These are phyloP conservation scores for Electrona antarctica DNA, from an alignment of 2,113 vertebrate species.

Conservation along the genomic window DNA sequence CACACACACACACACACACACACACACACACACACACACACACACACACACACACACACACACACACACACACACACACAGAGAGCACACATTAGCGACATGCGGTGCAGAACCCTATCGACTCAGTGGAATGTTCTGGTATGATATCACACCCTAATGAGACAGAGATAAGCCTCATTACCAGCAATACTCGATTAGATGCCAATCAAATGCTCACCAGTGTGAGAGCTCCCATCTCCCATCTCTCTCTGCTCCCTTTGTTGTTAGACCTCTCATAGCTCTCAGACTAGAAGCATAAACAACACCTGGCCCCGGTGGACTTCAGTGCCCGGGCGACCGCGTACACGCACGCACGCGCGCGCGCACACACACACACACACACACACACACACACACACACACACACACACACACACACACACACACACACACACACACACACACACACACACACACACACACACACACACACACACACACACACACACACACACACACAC, in stretches of 20 bases:
- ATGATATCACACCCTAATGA: slow-evolving; percentile 63
- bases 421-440: slow-evolving; percentile 29
- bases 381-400: slow-evolving; percentile 43
- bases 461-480: slow-evolving; percentile 43
- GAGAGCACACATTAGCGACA: slow-evolving; percentile 41
- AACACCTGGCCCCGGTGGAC: slow-evolving; percentile 49
- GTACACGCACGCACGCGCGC: background rate
- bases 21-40: slow-evolving; percentile 19
- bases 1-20: slow-evolving; percentile 12
- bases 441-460: slow-evolving; percentile 6
- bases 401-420: slow-evolving; percentile 35
- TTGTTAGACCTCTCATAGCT: slow-evolving; percentile 39
- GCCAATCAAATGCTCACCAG: slow-evolving; percentile 48
- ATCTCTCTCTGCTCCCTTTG: slow-evolving; percentile 27
- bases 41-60: background rate
- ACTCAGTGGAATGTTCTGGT: slow-evolving; percentile 48
- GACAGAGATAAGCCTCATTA: slow-evolving; percentile 59
- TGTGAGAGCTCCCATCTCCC: slow-evolving; percentile 31
- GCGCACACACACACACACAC: slow-evolving; percentile 9
- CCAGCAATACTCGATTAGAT: slow-evolving; percentile 29
- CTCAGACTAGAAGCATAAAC: slow-evolving; percentile 49
- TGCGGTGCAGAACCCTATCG: slow-evolving; percentile 42
- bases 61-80: background rate
- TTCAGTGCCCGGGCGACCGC: background rate
- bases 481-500: slow-evolving; percentile 38